Evolutionary conservation across 2,113 vertebrate genomes (phyloP).

Genomic region (Ictidomys tridecemlineatus): DNA sequence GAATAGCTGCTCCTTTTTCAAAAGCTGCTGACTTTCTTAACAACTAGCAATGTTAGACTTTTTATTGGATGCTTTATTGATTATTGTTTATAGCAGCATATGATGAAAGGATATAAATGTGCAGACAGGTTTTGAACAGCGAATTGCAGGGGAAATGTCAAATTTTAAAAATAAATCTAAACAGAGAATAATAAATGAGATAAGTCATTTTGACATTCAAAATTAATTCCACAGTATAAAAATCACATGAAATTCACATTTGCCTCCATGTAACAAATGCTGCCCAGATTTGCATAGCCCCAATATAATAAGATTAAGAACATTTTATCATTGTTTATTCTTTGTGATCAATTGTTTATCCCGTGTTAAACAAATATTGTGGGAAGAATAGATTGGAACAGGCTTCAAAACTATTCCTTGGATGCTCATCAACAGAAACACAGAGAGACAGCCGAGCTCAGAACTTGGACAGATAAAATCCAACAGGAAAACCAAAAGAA

Average conservation of each 20-base stretch:
- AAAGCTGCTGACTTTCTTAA: slow-evolving; percentile 77
- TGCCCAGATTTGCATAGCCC: slow-evolving; percentile 62
- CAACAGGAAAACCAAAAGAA: slow-evolving; percentile 81
- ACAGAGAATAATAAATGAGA: slow-evolving; percentile 68
- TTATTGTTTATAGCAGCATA: slow-evolving; percentile 73
- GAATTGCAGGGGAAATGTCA: slow-evolving; percentile 63
- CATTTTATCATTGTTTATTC: slow-evolving; percentile 73
- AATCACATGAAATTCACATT: slow-evolving; percentile 69
- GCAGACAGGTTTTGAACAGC: slow-evolving; percentile 65
- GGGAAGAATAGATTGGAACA: slow-evolving; percentile 81
- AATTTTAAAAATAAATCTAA: slow-evolving; percentile 75
- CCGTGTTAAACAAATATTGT: slow-evolving; percentile 79
- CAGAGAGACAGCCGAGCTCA: slow-evolving; percentile 80
- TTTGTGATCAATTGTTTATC: slow-evolving; percentile 77
- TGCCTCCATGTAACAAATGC: slow-evolving; percentile 39
- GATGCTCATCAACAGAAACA: slow-evolving; percentile 80
- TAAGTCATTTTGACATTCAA: slow-evolving; percentile 61
- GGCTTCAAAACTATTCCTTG: slow-evolving; percentile 76
- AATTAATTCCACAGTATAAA: slow-evolving; percentile 50
- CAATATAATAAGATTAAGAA: slow-evolving; percentile 79
- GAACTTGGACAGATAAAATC: slow-evolving; percentile 79
- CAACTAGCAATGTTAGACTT: slow-evolving; percentile 70
- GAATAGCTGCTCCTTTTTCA: slow-evolving; percentile 74
- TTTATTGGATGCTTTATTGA: slow-evolving; percentile 73
- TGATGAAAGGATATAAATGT: slow-evolving; percentile 64